phyloP scores from a whole-genome alignment of 2,113 vertebrate species.

The Plectropomus leopardus region DNA sequence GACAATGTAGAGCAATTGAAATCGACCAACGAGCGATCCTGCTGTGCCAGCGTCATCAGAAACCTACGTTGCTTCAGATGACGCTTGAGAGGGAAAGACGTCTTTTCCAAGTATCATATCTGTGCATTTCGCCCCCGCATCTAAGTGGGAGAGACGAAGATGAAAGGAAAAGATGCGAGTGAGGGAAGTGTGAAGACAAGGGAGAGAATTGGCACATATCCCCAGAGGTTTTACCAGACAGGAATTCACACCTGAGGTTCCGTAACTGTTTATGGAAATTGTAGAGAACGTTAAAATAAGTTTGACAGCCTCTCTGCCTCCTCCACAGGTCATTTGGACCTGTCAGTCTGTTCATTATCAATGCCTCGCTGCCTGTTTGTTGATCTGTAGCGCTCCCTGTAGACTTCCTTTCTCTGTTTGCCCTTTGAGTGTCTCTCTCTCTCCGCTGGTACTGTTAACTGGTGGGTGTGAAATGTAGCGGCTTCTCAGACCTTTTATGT shows the following conservation, averaged over 20 bases:
- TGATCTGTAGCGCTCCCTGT: conserved; percentile 21
- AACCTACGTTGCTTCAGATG: conserved; percentile 27
- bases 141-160: conserved; percentile 10
- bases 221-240: background rate
- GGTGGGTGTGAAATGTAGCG: conserved; percentile 33
- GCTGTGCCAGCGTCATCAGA: conserved; percentile 38
- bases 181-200: conserved; percentile 1
- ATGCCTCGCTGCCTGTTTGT: background rate
- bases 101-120: conserved; percentile 1
- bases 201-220: background rate
- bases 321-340: conserved; percentile 24
- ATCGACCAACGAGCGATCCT: conserved; percentile 15
- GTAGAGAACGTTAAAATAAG: conserved; percentile 3
- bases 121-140: conserved; percentile 5
- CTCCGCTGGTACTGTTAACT: conserved; percentile 17
- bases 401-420: conserved; percentile 12
- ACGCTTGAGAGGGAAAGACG: background rate
- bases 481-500: conserved; percentile 42
- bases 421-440: conserved; percentile 33
- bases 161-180: conserved; percentile 9
- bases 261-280: conserved; percentile 5
- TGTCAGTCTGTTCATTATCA: conserved; percentile 9
- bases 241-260: conserved; percentile 31
- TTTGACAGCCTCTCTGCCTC: conserved; percentile 15
- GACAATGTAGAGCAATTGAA: background rate